phyloP scores from a whole-genome alignment of 2,797 vertebrate species.

The Intellagama lesueurii region DNA sequence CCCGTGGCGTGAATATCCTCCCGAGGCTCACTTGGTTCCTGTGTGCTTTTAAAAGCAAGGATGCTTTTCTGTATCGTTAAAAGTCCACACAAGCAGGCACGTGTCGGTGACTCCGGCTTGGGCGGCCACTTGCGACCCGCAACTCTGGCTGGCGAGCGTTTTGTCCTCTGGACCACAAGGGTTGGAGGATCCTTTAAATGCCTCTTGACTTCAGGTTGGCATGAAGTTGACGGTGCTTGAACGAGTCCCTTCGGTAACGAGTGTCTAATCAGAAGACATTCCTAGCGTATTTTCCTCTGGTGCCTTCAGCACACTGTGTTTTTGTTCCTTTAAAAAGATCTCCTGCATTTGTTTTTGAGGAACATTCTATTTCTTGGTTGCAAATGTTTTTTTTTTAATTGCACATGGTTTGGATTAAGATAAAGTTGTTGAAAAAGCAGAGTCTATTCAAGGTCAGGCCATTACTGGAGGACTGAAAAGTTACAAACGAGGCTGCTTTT shows the following conservation, averaged over 20 bases:
- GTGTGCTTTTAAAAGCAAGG: neutral
- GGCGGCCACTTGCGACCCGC: neutral
- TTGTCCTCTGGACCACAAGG: conserved; percentile 5
- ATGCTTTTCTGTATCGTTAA: neutral
- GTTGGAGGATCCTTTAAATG: neutral
- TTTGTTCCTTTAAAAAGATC: conserved; percentile 39
- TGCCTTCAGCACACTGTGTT: conserved; percentile 64
- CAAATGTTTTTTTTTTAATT: conserved; percentile 60
- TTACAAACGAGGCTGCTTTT: no score
- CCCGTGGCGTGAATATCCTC: no score
- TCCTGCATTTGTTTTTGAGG: conserved; percentile 32
- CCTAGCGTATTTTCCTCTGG: conserved; percentile 57
- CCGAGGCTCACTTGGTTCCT: neutral
- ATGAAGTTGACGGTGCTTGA: neutral
- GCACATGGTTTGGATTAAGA: conserved; percentile 62
- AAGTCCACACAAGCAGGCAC: neutral
- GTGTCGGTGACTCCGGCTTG: conserved; percentile 4
- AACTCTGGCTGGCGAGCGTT: neutral
- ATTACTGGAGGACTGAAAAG: no score
- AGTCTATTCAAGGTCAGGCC: conserved; percentile 38
- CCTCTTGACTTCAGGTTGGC: neutral
- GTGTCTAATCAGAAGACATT: conserved; percentile 53
- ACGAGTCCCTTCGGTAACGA: neutral
- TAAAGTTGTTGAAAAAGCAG: neutral
- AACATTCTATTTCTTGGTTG: conserved; percentile 64